Evolutionary conservation across 2,113 vertebrate genomes (phyloP), one percentile per base, ranked within the genome.

Genomic region (Rallus limicola): DNA sequence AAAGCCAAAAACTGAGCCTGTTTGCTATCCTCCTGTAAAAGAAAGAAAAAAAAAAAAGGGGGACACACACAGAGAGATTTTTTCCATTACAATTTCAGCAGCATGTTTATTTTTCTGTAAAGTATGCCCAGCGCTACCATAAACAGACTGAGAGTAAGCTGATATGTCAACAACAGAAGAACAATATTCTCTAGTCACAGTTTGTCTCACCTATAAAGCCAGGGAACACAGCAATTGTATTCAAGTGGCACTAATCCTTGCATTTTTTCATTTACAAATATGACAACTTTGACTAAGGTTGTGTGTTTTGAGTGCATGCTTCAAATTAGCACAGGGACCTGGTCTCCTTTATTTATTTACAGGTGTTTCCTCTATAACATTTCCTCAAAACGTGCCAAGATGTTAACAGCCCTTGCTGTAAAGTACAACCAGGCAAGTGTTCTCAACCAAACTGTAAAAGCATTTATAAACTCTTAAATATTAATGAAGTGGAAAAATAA

Each of bases 1-100:
- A 99, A 98, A 58, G 99, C 99, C 98, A 99, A 97, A 97, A 99
- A 99, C 46, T 99, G 99, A 89, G 99, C 99, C 98, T 99, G 99
- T 93, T 99, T 99, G 98, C 99, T 99, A 96, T 99, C 99, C 98
- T 99, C 99, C 99, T 99, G 97, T 70, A 86, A 82, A 93, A 92
- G 92, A 80, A 79, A 50, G 81, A 95, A 55, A 84, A 82, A 93
- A 90, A 93, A 80, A 79, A 26, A 84, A 94, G 48, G 14, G 9
- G n/a, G 8, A 79, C n/a, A 68, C 13, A 91, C 13, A 68, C 11
- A 91, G 10, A 93, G 7, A 86, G 52, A 95, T 90, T 90, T 87
- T 87, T 93, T 82, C 42, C 53, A 92, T 91, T 95, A 93, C 76
- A 71, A 81, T 92, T 94, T 84, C 90, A 95, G 76, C 52, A 84